Evolutionary conservation across 2,888 invertebrate genomes (phyloP).

Genomic region (Selenia dentaria): DNA sequence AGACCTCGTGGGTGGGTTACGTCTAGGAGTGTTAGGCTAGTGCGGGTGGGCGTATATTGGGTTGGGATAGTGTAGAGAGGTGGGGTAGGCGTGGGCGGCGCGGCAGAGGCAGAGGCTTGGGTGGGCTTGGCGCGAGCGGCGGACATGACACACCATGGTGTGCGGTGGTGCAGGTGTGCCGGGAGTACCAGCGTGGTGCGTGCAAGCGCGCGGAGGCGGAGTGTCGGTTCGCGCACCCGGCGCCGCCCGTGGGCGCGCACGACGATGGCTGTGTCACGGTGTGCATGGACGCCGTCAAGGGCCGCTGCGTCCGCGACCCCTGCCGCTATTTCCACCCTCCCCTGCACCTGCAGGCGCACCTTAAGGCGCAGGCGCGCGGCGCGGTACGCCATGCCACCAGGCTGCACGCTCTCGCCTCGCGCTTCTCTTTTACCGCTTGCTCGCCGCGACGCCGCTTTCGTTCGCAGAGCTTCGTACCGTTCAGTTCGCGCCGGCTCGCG

Average conservation of each 20-base stretch:
- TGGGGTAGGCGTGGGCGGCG: slow-evolving; percentile 31
- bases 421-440: slow-evolving; percentile 80
- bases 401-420: slow-evolving; percentile 84
- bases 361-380: slow-evolving; percentile 98
- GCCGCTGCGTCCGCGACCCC: slow-evolving; percentile 99
- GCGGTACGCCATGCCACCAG: slow-evolving; percentile 93
- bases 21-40: too few species aligned
- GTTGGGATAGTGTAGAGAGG: slow-evolving; percentile 17
- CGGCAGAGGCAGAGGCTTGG: slow-evolving; percentile 21
- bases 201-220: slow-evolving; percentile 98
- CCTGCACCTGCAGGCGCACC: slow-evolving; percentile 99
- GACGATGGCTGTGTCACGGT: slow-evolving; percentile 99
- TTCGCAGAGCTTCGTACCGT: slow-evolving; percentile 79
- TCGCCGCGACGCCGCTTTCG: slow-evolving; percentile 81
- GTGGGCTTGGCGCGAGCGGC: slow-evolving; percentile 56
- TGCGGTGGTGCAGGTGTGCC: slow-evolving; percentile 94
- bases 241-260: slow-evolving; percentile 97
- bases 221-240: slow-evolving; percentile 99
- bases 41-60: too few species aligned
- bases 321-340: slow-evolving; percentile 99
- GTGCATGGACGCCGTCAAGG: slow-evolving; percentile 99
- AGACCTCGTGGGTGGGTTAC: too few species aligned
- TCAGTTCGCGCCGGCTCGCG: slow-evolving; percentile 76
- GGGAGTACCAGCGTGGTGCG: slow-evolving; percentile 99
- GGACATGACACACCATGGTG: slow-evolving; percentile 74